These are phyloP conservation scores for Ataeniobius toweri DNA, from an alignment of 2,797 vertebrate genomes.

Conservation along the genomic window DNA sequence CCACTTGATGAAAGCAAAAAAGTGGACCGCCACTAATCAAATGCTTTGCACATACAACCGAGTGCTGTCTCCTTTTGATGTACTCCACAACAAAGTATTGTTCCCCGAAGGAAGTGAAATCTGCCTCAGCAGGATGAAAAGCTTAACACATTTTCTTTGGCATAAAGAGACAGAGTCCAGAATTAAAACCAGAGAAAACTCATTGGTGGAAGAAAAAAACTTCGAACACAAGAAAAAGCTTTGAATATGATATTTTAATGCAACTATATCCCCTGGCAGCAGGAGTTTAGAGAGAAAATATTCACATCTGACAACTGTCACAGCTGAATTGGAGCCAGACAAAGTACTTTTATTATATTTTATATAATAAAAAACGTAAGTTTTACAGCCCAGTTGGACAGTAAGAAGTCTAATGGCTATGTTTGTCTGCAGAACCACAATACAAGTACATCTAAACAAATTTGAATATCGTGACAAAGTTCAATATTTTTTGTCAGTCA, in stretches of 20 bases:
- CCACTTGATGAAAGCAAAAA: slow-evolving; percentile 25
- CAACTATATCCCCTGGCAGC: slow-evolving; percentile 11
- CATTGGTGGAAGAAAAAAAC: slow-evolving; percentile 13
- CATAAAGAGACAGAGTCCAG: slow-evolving; percentile 31
- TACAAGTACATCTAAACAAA: background rate
- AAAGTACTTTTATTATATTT: background rate
- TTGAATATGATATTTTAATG: slow-evolving; percentile 18
- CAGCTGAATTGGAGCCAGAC: background rate
- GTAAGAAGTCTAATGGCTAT: background rate
- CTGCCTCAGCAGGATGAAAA: slow-evolving; percentile 39
- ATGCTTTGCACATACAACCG: slow-evolving; percentile 35
- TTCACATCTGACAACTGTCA: background rate
- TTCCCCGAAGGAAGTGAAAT: slow-evolving; percentile 50
- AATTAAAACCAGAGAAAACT: slow-evolving; percentile 33
- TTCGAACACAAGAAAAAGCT: slow-evolving; percentile 23
- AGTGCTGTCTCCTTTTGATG: slow-evolving; percentile 50
- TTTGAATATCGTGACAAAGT: background rate
- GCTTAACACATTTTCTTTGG: slow-evolving; percentile 43
- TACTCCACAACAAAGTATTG: slow-evolving; percentile 32
- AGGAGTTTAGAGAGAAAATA: slow-evolving; percentile 8
- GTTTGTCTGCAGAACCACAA: background rate
- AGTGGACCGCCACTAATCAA: slow-evolving; percentile 60
- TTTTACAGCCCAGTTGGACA: background rate
- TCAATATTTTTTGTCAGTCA: background rate
- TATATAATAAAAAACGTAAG: background rate